A percentile compares a stretch with the other conserved stretches of the same genome.
phyloP scores from a whole-genome alignment of 2,797 vertebrate genomes.

The Chiloscyllium punctatum region DNA sequence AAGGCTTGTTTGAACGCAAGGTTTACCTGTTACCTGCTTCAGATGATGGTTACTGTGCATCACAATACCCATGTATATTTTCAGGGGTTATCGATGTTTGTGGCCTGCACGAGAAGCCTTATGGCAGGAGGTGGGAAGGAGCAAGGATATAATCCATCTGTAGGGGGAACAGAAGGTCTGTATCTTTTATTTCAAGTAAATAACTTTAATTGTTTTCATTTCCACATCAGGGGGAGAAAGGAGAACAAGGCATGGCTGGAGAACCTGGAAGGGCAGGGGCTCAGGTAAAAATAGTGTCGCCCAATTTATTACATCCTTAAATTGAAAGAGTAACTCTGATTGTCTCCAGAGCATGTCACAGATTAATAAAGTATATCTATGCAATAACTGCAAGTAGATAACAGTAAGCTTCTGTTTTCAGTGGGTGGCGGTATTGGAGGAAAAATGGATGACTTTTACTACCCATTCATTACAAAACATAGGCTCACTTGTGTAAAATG shows the following conservation, averaged over 20 bases:
- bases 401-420: not conserved
- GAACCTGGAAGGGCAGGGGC: conserved; percentile 57
- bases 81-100: not conserved
- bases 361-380: not conserved
- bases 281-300: conserved; percentile 53
- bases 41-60: not conserved
- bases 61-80: not conserved
- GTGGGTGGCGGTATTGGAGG: not conserved
- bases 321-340: not conserved
- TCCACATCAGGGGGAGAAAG: conserved; percentile 55
- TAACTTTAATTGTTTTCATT: conserved; percentile 40
- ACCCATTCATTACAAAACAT: not conserved
- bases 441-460: not conserved
- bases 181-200: not conserved
- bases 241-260: conserved; percentile 58
- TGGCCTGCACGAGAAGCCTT: not conserved
- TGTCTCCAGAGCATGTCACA: not conserved
- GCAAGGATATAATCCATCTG: not conserved
- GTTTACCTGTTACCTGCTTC: not conserved
- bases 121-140: not conserved
- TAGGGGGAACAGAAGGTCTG: not conserved
- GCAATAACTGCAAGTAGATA: not conserved
- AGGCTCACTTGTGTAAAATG: not conserved
- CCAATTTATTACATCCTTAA: not conserved
- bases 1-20: too few species aligned